A percentile compares a stretch with the other conserved stretches of the same genome.
Conservation (phyloP, 1,140 invertebrate genomes). For the Euschistus heros region DNA sequence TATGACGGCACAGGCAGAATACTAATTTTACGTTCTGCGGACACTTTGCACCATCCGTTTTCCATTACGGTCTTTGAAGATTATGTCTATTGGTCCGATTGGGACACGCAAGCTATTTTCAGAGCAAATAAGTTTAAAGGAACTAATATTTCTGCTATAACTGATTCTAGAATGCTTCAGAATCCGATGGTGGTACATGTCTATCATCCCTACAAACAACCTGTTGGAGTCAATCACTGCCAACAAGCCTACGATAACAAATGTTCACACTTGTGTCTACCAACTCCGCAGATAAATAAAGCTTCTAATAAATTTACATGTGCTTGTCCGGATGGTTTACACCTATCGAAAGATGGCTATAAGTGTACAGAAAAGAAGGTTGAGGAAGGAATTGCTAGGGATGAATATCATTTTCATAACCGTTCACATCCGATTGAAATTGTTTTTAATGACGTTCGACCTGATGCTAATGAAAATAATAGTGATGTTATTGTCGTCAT, state of each 20-base stretch:
- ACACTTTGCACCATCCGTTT: conserved; percentile 77
- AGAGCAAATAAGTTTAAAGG: conserved; percentile 92
- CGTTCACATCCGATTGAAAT: no score
- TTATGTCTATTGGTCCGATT: conserved; percentile 93
- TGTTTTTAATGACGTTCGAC: no score
- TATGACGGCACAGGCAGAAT: conserved; percentile 70
- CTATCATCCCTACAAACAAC: conserved; percentile 85
- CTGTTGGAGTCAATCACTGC: conserved; percentile 83
- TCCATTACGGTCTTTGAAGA: conserved; percentile 88
- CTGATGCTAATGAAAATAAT: no score
- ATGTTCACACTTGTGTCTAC: conserved; percentile 85
- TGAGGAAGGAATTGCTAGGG: no score
- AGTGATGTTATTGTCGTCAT: no score
- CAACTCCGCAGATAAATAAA: conserved; percentile 63
- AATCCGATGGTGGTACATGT: conserved; percentile 93
- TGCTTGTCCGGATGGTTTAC: conserved; percentile 74
- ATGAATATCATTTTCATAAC: no score
- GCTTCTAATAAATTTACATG: conserved; percentile 67
- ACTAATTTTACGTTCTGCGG: conserved; percentile 54
- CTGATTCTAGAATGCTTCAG: conserved; percentile 61
- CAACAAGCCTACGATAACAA: conserved; percentile 75
- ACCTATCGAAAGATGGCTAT: conserved; percentile 61
- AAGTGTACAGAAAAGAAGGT: conserved; percentile 58
- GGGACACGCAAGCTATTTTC: conserved; percentile 86
- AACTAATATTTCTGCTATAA: conserved; percentile 58